Percentiles rank a stretch among this genome's conserved stretches.
Evolutionary conservation across 2,888 invertebrate species (phyloP).

Genomic region (Anthoptus insignis): DNA sequence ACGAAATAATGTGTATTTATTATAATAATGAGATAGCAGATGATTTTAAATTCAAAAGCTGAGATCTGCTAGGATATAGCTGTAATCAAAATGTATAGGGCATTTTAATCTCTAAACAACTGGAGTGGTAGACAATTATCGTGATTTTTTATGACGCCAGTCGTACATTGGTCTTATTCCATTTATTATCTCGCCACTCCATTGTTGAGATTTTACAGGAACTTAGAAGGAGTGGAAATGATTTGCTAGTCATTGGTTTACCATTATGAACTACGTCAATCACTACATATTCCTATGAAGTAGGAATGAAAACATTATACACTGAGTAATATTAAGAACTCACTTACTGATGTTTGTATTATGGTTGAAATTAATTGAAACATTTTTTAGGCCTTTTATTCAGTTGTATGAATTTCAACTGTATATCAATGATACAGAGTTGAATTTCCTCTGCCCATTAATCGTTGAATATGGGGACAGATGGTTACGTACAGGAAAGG

Average conservation of each 20-base stretch:
- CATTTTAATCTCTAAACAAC: too few species aligned
- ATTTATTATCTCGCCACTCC: too few species aligned
- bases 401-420: not conserved
- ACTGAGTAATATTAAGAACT: not conserved
- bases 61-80: not conserved
- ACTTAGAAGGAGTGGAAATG: not conserved
- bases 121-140: too few species aligned
- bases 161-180: too few species aligned
- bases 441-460: not conserved
- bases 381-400: not conserved
- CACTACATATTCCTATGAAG: not conserved
- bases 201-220: not conserved
- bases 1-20: not conserved
- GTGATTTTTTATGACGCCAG: too few species aligned
- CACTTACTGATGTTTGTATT: not conserved
- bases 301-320: not conserved
- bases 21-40: not conserved
- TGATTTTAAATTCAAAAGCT: not conserved
- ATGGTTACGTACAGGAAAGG: conserved; percentile 3
- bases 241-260: not conserved
- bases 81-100: too few species aligned
- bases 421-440: not conserved
- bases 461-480: not conserved
- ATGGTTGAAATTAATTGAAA: not conserved
- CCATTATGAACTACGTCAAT: not conserved